A percentile compares a stretch with the other conserved stretches of the same genome.
phyloP scores from a whole-genome alignment of 1,140 invertebrate genomes.

The Monochamus saltuarius region DNA sequence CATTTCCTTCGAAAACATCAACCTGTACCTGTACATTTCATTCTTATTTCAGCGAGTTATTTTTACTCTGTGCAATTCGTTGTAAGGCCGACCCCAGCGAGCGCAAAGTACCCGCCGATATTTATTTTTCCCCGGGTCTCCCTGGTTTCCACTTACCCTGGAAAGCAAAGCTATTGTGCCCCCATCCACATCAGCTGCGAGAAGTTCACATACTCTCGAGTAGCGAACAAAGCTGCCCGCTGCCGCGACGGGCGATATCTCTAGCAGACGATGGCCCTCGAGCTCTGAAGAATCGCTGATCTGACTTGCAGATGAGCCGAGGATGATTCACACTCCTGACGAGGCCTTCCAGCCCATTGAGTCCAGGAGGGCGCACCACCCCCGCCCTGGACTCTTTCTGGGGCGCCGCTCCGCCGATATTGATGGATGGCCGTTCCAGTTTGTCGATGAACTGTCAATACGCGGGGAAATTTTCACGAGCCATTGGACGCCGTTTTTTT shows the following conservation, averaged over 20 bases:
- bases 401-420: slow-evolving; percentile 13
- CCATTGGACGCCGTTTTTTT: background rate
- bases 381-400: slow-evolving; percentile 8
- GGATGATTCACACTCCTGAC: slow-evolving; percentile 40
- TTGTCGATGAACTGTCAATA: background rate
- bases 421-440: slow-evolving; percentile 16
- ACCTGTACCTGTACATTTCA: no score
- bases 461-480: background rate
- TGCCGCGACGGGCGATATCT: slow-evolving; percentile 7
- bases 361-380: slow-evolving; percentile 25
- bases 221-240: slow-evolving; percentile 1
- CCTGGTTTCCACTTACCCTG: no score
- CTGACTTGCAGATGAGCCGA: slow-evolving; percentile 38
- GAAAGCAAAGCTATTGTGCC: slow-evolving; percentile 12
- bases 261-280: slow-evolving; percentile 20
- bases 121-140: no score
- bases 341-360: slow-evolving; percentile 39
- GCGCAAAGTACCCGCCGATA: no score
- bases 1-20: no score
- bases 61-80: no score
- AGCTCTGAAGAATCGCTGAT: slow-evolving; percentile 34
- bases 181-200: slow-evolving; percentile 33
- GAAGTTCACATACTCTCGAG: slow-evolving; percentile 17
- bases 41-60: no score
- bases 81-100: no score